Conservation (phyloP, 2,888 invertebrate species). For the Stramonita haemastoma region DNA sequence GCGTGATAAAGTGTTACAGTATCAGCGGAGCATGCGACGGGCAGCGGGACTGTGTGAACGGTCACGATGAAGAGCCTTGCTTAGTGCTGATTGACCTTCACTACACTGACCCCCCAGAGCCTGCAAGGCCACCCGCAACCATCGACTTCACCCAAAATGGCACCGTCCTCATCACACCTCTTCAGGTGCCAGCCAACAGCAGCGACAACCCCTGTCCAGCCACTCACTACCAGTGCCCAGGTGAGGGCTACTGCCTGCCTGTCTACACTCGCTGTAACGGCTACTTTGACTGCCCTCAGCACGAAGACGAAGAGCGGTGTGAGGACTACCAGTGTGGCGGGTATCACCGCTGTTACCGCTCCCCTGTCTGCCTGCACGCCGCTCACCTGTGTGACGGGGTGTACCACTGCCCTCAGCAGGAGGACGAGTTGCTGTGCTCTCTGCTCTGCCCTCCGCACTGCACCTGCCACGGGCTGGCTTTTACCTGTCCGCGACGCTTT, state of each 20-base stretch:
- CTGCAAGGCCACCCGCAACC: not conserved
- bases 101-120: no score
- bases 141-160: not conserved
- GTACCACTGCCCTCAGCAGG: constrained; percentile 1
- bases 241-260: constrained; percentile 2
- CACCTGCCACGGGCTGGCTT: constrained; percentile 20
- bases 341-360: not conserved
- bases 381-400: not conserved
- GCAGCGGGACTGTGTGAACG: not conserved
- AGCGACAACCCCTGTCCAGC: not conserved
- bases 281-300: not conserved
- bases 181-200: not conserved
- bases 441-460: constrained; percentile 1
- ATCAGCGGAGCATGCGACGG: not conserved
- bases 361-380: not conserved
- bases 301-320: constrained; percentile 7
- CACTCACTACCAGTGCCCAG: constrained; percentile 26
- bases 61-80: not conserved
- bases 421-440: constrained; percentile 21
- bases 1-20: not conserved
- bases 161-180: not conserved
- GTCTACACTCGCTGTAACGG: constrained; percentile 10
- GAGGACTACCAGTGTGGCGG: constrained; percentile 3
- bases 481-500: not conserved
- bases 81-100: not conserved